Conservation (phyloP, 2,797 vertebrate genomes). For the Protosalanx chinensis region DNA sequence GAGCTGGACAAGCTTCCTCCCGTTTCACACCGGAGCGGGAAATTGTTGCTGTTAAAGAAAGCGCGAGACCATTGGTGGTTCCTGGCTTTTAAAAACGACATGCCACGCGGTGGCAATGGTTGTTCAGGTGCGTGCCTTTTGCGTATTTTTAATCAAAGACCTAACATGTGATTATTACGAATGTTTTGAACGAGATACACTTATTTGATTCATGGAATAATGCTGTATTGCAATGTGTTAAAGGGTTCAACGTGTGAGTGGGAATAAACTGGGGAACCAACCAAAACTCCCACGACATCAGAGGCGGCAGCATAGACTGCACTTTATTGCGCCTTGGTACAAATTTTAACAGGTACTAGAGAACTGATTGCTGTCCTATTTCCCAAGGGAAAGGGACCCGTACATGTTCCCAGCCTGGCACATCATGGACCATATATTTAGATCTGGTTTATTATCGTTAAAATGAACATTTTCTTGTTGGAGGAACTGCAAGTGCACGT, state of each 20-base stretch:
- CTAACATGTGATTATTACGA: not conserved
- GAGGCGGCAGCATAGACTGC: too few species aligned
- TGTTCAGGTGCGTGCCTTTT: too few species aligned
- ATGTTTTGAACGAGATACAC: not conserved
- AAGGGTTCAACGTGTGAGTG: not conserved
- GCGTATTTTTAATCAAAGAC: not conserved
- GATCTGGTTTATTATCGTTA: not conserved
- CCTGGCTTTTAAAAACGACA: too few species aligned
- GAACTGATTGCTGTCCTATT: not conserved
- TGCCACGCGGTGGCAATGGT: not conserved
- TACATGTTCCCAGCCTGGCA: conserved; percentile 9
- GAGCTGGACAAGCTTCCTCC: not conserved
- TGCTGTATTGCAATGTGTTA: too few species aligned
- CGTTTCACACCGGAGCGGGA: not conserved
- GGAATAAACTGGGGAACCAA: not conserved
- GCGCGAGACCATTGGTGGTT: not conserved
- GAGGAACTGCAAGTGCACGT: too few species aligned
- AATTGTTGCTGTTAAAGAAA: not conserved
- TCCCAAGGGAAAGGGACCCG: conserved; percentile 6
- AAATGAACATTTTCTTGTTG: too few species aligned
- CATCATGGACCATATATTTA: not conserved
- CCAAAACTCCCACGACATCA: not conserved
- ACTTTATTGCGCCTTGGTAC: conserved; percentile 8
- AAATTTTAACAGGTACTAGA: conserved; percentile 16
- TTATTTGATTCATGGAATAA: not conserved